Conservation (phyloP, 2,888 invertebrate species). For the Volucella inflata region DNA sequence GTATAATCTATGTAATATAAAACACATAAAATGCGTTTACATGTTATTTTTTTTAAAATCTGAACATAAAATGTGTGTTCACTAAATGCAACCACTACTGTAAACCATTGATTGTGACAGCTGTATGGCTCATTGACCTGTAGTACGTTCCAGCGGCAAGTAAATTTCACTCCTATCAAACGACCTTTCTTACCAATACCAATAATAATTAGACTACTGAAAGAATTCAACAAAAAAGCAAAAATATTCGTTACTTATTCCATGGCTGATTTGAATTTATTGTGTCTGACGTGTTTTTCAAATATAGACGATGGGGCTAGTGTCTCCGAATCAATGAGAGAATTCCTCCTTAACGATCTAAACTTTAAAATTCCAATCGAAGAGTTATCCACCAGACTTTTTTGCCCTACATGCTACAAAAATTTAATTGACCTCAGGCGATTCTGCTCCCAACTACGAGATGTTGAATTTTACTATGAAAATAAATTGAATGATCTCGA, state of each 20-base stretch:
- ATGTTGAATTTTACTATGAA: slow-evolving; percentile 50
- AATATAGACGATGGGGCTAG: slow-evolving; percentile 28
- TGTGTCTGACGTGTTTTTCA: slow-evolving; percentile 57
- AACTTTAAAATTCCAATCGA: slow-evolving; percentile 20
- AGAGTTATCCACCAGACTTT: background rate
- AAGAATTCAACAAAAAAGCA: background rate
- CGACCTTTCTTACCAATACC: background rate
- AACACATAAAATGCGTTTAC: too few relatives aligned
- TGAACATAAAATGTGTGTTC: background rate
- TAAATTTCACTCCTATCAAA: background rate
- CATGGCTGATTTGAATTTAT: slow-evolving; percentile 11
- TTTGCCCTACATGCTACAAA: slow-evolving; percentile 51
- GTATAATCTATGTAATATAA: too few relatives aligned
- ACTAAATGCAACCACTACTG: background rate
- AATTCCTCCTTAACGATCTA: slow-evolving; percentile 30
- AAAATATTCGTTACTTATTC: background rate
- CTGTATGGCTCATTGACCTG: background rate
- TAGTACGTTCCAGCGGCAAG: slow-evolving; percentile 15
- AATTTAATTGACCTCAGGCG: slow-evolving; percentile 44
- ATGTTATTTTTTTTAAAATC: too few relatives aligned
- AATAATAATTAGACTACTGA: background rate
- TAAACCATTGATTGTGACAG: background rate
- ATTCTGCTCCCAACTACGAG: slow-evolving; percentile 44
- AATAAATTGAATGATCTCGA: background rate
- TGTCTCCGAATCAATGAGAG: slow-evolving; percentile 18